Evolutionary conservation across 2,797 vertebrate genomes (phyloP), one percentile per base, ranked within the genome.

Genomic region (Tapera naevia): DNA sequence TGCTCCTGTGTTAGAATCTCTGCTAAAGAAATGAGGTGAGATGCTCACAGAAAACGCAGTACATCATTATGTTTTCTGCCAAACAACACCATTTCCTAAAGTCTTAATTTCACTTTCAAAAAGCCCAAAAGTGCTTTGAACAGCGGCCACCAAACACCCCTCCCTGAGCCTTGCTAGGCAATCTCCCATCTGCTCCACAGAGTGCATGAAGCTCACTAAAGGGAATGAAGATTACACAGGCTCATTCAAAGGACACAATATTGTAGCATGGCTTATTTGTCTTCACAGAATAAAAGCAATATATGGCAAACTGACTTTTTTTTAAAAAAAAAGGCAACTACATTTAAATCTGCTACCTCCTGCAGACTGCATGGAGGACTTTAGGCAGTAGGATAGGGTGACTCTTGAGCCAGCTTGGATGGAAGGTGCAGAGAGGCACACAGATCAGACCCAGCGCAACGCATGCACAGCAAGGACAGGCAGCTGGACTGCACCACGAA

Each of bases 401-500:
- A 43, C 27, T 73, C 41, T 46, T 22, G 73, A 11, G 22, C 13
- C n/a, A 16, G 74, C 28, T 25, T 43, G 32, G 54, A 33, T 9
- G 13, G 53, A 33, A 71, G 67, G 56, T 41, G 80, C 50, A 45
- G 28, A 9, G 0, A 3, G 32, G 32, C 22, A 23, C 22, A 16
- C 65, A 43, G 43, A 45, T 25, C 37, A 48, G 71, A 61, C 11
- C 23, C 48, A 32, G 39, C 3, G 56, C n/a, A 14, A 33, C 12
- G 15, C 3, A 0, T 1, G 4, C 0, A 0, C 2, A 14, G 39
- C 30, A 53, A 60, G n/a, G 74, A 35, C 32, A 37, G 37, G 60
- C 35, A 86, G 35, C 30, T 11, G 58, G 43, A 69, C 58, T 25
- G 11, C 53, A 13, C 12, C 16, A 12, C 3, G 10, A 43, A 25